These are phyloP conservation scores for Chloroceryle inda DNA, from an alignment of 2,797 vertebrate species.

Conservation along the genomic window DNA sequence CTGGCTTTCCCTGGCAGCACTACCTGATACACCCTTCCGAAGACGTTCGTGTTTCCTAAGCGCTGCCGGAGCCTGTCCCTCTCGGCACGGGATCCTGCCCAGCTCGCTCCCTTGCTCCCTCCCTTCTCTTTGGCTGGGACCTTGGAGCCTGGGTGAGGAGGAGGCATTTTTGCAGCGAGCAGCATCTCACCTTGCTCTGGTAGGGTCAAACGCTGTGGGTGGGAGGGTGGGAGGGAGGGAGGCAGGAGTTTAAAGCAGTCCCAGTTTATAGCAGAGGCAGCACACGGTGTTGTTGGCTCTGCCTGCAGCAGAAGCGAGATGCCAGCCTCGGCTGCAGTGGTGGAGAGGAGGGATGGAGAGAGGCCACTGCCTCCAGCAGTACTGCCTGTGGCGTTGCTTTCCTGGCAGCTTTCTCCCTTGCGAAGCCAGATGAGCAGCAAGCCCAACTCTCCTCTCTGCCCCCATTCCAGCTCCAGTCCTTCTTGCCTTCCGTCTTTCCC, in stretches of 20 bases:
- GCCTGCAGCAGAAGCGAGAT: background rate
- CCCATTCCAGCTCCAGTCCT: background rate
- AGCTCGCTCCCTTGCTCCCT: background rate
- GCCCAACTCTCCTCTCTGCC: background rate
- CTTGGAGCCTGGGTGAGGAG: accelerated
- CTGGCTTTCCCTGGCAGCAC: background rate
- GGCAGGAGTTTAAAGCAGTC: background rate
- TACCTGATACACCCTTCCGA: constrained; percentile 12
- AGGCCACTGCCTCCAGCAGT: background rate
- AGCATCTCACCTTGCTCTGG: background rate
- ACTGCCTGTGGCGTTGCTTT: background rate
- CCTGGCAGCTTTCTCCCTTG: background rate
- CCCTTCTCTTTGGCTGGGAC: background rate
- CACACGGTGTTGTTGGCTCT: accelerated
- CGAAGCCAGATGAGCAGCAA: background rate
- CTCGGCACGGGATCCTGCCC: background rate
- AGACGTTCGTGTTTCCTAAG: background rate
- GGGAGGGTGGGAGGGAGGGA: background rate
- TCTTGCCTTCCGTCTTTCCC: background rate
- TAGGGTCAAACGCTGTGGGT: accelerated
- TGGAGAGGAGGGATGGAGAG: background rate
- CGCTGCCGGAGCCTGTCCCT: background rate
- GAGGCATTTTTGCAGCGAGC: background rate
- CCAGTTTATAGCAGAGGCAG: background rate
- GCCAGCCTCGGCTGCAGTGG: background rate